Evolutionary conservation across 2,888 invertebrate genomes (phyloP), one percentile per base, ranked within the genome.

Genomic region (Caenorhabditis zanzibari): DNA sequence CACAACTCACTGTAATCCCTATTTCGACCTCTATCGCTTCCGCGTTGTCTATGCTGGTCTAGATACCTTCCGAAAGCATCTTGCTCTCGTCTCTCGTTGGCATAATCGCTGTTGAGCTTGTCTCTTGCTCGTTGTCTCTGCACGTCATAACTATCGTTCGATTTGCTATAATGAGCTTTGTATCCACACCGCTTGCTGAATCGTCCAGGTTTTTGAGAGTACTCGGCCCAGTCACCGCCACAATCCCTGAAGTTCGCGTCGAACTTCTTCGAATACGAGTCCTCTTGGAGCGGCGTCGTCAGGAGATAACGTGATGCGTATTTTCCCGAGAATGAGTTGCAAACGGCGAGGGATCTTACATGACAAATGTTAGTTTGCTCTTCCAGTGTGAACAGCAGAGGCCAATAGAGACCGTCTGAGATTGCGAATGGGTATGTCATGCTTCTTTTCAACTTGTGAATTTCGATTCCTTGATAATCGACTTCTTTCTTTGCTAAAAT

Each of bases 351-450:
- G 2, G 74, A 54, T 38, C 56, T n/a, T 0, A 69, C 63, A 26
- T 81, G 81, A 14, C 1, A 10, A 19, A n/a, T 9, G 24, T 7
- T 19, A 12, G 9, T 4, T 16, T 12, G 26, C 9, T 24, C n/a
- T 26, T 32, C n/a, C 41, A 44, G 16, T 9, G 16, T 24, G 22
- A 19, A 73, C 24, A 68, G 58, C 3, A 73, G 22, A 14, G 72
- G 68, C 80, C 80, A 80, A 32, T 80, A 72, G 47, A 66, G 16
- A 26, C 80, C 72, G 22, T 80, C 73, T 19, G 72, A 26, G 2
- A 19, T 6, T 1, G 16, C 0, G 32, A 77, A 77, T 12, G 77
- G 77, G 19, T 69, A 77, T 3, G 6, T 1, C 0, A 56, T 9
- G 12, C 16, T 4, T 0, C 12, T 22, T 26, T 56, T 59, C n/a